Conservation (phyloP, 2,113 vertebrate genomes). For the Bubalus kerabau region DNA sequence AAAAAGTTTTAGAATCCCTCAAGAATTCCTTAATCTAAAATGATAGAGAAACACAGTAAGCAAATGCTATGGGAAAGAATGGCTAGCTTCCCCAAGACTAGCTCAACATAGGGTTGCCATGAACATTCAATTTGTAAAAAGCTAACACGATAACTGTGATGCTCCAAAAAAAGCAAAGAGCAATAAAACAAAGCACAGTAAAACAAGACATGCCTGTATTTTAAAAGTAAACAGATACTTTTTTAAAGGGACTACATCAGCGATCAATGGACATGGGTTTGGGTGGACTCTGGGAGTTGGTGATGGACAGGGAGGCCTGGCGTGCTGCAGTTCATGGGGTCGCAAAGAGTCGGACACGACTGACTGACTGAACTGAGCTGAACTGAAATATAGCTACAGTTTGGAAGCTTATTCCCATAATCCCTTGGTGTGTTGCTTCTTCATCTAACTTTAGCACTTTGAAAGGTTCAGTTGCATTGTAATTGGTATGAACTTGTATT, state of each 20-base stretch:
- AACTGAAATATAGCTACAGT: neutral
- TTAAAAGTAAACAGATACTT: neutral
- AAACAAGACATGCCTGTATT: neutral
- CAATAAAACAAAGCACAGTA: neutral
- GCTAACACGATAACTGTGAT: neutral
- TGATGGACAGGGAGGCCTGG: too few relatives aligned
- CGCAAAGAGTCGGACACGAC: accelerated
- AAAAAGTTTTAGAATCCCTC: neutral
- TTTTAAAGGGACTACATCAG: neutral
- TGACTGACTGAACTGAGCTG: too few relatives aligned
- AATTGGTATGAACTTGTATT: neutral
- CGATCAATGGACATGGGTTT: too few relatives aligned
- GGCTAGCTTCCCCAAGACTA: neutral
- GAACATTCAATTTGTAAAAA: neutral
- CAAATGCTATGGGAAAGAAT: neutral
- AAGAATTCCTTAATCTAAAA: neutral
- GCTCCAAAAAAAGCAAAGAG: neutral
- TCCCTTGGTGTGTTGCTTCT: neutral
- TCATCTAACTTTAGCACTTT: neutral
- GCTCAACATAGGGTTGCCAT: neutral
- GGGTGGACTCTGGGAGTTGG: too few relatives aligned
- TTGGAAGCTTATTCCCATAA: neutral
- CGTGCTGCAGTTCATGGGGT: too few relatives aligned
- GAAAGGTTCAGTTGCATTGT: neutral
- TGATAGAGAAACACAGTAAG: neutral